phyloP scores from a whole-genome alignment of 2,888 invertebrate species.

The Thysanoteuthis rhombus region DNA sequence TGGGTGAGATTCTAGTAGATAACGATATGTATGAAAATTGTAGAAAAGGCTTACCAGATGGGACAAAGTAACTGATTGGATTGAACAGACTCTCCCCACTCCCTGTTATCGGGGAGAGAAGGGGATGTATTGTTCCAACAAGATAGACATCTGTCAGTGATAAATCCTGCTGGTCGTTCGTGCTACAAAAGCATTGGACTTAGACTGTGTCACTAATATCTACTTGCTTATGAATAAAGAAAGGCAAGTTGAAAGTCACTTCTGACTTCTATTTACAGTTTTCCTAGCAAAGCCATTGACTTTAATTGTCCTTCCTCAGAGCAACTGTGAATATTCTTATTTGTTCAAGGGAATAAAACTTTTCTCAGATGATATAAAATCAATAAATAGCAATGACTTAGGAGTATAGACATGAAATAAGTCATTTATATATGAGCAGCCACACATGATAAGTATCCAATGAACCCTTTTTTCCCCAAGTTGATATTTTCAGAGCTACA shows the following conservation, averaged over 20 bases:
- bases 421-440: too few relatives aligned
- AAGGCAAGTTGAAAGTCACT: not conserved
- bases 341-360: not conserved
- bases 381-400: too few relatives aligned
- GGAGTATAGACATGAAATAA: too few relatives aligned
- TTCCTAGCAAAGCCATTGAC: not conserved
- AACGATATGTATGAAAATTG: not conserved
- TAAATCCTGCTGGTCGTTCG: not conserved
- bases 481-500: too few relatives aligned
- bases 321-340: not conserved
- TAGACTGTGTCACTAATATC: not conserved
- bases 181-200: not conserved
- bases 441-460: too few relatives aligned
- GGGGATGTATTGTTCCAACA: not conserved
- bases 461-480: too few relatives aligned
- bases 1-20: not conserved
- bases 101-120: not conserved
- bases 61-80: not conserved
- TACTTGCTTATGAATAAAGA: not conserved
- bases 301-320: not conserved
- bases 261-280: not conserved
- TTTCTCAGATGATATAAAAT: not conserved
- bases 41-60: not conserved
- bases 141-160: not conserved
- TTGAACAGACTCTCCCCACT: not conserved